These are phyloP conservation scores for Papio anubis DNA, from an alignment of 2,113 vertebrate species.

Conservation along the genomic window DNA sequence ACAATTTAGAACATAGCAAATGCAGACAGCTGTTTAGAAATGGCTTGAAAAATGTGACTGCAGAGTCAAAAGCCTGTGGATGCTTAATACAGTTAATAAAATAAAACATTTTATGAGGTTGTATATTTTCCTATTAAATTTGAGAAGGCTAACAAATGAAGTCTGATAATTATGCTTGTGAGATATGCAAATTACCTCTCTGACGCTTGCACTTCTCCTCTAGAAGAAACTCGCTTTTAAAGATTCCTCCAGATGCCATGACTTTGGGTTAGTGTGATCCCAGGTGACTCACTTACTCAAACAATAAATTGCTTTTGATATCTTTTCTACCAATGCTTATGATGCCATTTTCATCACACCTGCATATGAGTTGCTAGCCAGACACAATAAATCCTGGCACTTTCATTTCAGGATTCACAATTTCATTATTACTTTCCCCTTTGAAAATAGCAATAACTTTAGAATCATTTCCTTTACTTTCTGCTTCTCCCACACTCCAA, in stretches of 20 bases:
- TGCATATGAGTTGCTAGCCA: neutral
- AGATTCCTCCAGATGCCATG: neutral
- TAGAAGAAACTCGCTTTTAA: neutral
- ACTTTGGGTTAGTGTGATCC: neutral
- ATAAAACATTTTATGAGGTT: neutral
- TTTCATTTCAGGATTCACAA: neutral
- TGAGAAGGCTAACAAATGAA: neutral
- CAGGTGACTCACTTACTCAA: neutral
- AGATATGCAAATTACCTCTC: neutral
- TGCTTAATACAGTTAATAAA: neutral
- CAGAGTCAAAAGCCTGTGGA: neutral
- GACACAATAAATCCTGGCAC: neutral
- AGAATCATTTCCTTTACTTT: neutral
- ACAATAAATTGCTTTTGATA: neutral
- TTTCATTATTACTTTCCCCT: neutral
- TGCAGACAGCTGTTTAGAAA: neutral
- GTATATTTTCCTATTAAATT: neutral
- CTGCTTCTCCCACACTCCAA: neutral
- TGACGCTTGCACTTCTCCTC: neutral
- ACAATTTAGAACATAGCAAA: neutral
- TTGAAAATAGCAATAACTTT: neutral
- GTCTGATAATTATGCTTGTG: neutral
- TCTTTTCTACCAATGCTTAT: neutral
- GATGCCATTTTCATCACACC: neutral
- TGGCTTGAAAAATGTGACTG: neutral